A percentile compares a stretch with the other conserved stretches of the same genome.
phyloP scores from a whole-genome alignment of 2,797 vertebrate genomes.

The Brotogeris chrysoptera region DNA sequence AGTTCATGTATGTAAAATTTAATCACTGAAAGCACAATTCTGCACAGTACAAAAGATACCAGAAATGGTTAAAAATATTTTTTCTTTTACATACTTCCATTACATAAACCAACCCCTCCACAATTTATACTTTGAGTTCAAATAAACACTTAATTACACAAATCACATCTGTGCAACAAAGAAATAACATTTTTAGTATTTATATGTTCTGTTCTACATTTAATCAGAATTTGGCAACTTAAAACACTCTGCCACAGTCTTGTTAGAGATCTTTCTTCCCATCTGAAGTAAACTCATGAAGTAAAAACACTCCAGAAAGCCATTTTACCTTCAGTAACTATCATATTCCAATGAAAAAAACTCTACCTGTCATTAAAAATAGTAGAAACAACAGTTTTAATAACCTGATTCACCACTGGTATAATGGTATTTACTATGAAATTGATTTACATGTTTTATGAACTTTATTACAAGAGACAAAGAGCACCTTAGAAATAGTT shows the following conservation, averaged over 20 bases:
- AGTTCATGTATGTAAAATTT: not conserved
- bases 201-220: not conserved
- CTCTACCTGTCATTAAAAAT: not conserved
- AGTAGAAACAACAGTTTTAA: not conserved
- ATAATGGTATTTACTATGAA: not conserved
- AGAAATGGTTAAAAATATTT: not conserved
- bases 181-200: not conserved
- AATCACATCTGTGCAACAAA: not conserved
- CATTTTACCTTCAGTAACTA: not conserved
- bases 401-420: not conserved
- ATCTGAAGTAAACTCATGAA: not conserved
- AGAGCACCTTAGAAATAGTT: not conserved
- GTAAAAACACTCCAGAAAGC: not conserved
- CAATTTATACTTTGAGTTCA: not conserved
- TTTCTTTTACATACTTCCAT: not conserved
- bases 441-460: not conserved
- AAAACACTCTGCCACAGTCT: not conserved
- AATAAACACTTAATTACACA: not conserved
- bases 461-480: not conserved
- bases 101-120: not conserved
- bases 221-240: not conserved
- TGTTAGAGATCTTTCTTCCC: not conserved
- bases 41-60: not conserved
- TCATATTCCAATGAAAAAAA: not conserved
- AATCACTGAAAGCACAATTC: not conserved